Evolutionary conservation across 2,113 vertebrate genomes (phyloP).

Genomic region (Leuciscus idus): DNA sequence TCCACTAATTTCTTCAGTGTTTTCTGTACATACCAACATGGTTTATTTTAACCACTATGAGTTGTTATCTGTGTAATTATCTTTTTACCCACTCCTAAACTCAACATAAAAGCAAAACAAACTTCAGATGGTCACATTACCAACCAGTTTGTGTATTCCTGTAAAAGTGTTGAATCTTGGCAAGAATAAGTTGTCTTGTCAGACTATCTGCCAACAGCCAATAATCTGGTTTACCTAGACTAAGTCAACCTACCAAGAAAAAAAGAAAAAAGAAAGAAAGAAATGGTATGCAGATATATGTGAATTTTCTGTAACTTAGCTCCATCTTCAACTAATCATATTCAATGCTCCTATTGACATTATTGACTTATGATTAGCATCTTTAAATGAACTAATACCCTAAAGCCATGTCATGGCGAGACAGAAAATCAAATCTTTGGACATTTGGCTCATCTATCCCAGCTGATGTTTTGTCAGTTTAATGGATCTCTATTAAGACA

Average conservation of each 20-base stretch:
- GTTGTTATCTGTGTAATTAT: background rate
- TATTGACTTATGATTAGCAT: constrained; percentile 34
- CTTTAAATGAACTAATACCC: constrained; percentile 38
- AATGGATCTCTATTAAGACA: constrained; percentile 12
- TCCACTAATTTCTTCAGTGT: background rate
- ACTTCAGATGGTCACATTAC: background rate
- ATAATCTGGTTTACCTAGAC: background rate
- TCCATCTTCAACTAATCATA: constrained; percentile 8
- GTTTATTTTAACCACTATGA: background rate
- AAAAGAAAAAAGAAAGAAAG: background rate
- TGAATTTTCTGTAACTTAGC: background rate
- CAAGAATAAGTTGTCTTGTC: background rate
- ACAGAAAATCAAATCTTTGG: constrained; percentile 37
- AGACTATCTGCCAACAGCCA: background rate
- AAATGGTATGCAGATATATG: background rate
- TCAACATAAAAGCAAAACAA: background rate
- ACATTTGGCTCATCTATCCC: constrained; percentile 32
- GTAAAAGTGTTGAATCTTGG: background rate
- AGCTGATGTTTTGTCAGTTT: constrained; percentile 36
- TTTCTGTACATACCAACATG: background rate
- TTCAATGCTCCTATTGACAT: constrained; percentile 13
- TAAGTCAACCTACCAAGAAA: background rate
- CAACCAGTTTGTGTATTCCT: background rate
- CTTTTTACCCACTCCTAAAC: background rate
- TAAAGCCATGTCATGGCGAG: constrained; percentile 38